These are phyloP conservation scores for Drosophila mauritiana DNA, from an alignment of 1,140 invertebrate species.

Conservation along the genomic window DNA sequence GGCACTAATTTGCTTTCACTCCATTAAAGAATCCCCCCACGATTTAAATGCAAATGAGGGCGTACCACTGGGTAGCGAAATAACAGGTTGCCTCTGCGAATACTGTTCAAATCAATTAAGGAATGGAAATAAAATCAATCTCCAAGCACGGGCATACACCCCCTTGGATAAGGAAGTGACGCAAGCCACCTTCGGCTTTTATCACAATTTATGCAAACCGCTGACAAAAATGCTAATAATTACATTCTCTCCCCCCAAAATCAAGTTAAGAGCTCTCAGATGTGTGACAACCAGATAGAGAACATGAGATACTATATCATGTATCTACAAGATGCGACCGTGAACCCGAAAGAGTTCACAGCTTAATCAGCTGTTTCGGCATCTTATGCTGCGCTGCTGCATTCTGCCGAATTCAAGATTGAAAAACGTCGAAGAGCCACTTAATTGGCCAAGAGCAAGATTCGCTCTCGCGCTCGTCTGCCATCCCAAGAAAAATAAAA, in stretches of 20 bases:
- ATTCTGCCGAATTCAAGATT: constrained; percentile 10
- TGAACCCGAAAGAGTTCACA: constrained; percentile 55
- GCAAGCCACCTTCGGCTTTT: constrained; percentile 35
- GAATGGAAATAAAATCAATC: constrained; percentile 60
- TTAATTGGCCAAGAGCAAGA: constrained; percentile 36
- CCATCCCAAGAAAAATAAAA: constrained; percentile 15
- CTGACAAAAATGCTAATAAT: constrained; percentile 39
- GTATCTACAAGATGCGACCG: constrained; percentile 22
- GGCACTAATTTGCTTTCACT: constrained; percentile 57
- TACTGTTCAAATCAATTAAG: constrained; percentile 63
- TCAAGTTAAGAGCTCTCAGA: constrained; percentile 10
- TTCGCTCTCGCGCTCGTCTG: constrained; percentile 28
- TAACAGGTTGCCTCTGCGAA: constrained; percentile 12
- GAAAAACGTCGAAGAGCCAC: constrained; percentile 10
- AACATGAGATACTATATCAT: constrained; percentile 14
- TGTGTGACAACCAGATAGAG: constrained; percentile 34
- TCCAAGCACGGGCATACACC: constrained; percentile 21
- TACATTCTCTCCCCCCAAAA: constrained; percentile 41
- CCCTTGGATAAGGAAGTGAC: constrained; percentile 41
- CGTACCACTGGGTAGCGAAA: constrained; percentile 43
- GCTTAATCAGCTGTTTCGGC: constrained; percentile 41
- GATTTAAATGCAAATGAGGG: constrained; percentile 71
- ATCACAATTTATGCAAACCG: constrained; percentile 48
- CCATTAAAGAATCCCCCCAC: constrained; percentile 37
- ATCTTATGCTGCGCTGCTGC: constrained; percentile 26